A percentile compares a stretch with the other conserved stretches of the same genome.
Conservation (phyloP, 2,113 vertebrate species). For the Nanger granti region DNA sequence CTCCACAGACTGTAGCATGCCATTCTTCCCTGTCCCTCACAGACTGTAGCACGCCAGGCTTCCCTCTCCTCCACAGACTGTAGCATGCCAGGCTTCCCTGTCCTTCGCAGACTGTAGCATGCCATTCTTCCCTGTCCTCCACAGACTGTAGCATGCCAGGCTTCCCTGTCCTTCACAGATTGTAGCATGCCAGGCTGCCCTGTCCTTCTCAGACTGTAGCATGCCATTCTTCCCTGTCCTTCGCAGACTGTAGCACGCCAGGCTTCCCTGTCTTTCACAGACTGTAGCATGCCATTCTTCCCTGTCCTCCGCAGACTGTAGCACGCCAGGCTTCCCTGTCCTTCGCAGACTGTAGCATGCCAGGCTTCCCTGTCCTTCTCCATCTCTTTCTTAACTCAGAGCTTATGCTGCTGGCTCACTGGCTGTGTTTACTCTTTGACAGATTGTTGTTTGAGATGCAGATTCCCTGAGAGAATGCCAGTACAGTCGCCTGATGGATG, state of each 20-base stretch:
- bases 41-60: background rate
- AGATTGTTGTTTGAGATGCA: background rate
- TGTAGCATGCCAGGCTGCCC: background rate
- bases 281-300: background rate
- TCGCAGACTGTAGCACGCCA: background rate
- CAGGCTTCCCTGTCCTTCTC: background rate
- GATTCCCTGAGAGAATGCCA: background rate
- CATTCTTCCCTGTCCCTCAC: background rate
- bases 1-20: background rate
- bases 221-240: background rate
- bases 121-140: background rate
- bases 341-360: background rate
- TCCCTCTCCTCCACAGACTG: background rate
- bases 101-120: background rate
- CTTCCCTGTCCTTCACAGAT: background rate
- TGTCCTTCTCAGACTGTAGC: background rate
- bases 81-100: background rate
- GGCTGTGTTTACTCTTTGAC: background rate
- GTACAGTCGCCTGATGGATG: too few relatives aligned
- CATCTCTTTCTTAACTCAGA: background rate
- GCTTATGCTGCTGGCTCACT: background rate
- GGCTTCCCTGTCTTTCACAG: background rate
- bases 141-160: background rate
- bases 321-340: background rate
- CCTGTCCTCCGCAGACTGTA: background rate